Evolutionary conservation across 2,888 invertebrate species (phyloP).

Genomic region (Diloba caeruleocephala): DNA sequence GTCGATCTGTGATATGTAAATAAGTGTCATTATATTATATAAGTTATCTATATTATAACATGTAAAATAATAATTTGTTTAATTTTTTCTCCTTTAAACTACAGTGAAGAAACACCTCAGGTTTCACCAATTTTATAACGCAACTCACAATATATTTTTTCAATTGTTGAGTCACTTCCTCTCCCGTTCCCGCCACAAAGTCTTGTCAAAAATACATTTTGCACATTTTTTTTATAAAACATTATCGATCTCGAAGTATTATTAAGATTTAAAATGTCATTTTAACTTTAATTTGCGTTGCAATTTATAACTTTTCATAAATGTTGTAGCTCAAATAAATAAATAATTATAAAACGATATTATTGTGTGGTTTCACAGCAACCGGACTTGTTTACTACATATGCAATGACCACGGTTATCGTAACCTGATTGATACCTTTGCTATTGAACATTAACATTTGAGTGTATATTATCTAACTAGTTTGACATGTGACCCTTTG

Average conservation of each 20-base stretch:
- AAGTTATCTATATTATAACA: conserved; percentile 39
- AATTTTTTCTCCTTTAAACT: background rate
- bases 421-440: conserved; percentile 33
- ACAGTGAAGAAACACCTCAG: too few relatives aligned
- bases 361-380: conserved; percentile 10
- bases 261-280: too few relatives aligned
- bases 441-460: conserved; percentile 25
- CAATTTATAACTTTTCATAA: conserved; percentile 27
- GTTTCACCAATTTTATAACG: too few relatives aligned
- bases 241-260: too few relatives aligned
- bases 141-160: too few relatives aligned
- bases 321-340: conserved; percentile 5
- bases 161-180: too few relatives aligned
- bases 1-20: conserved; percentile 55
- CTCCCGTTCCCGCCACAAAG: too few relatives aligned
- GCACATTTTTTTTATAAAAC: too few relatives aligned
- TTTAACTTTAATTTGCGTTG: conserved; percentile 8
- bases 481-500: conserved; percentile 26
- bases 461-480: conserved; percentile 19
- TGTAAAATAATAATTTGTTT: conserved; percentile 8
- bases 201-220: too few relatives aligned
- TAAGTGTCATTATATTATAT: conserved; percentile 23
- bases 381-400: conserved; percentile 34
- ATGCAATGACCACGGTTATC: conserved; percentile 18
- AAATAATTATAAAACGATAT: conserved; percentile 29